A percentile compares a stretch with the other conserved stretches of the same genome.
Conservation (phyloP, 2,888 invertebrate species). For the Diplazon laetatorius region DNA sequence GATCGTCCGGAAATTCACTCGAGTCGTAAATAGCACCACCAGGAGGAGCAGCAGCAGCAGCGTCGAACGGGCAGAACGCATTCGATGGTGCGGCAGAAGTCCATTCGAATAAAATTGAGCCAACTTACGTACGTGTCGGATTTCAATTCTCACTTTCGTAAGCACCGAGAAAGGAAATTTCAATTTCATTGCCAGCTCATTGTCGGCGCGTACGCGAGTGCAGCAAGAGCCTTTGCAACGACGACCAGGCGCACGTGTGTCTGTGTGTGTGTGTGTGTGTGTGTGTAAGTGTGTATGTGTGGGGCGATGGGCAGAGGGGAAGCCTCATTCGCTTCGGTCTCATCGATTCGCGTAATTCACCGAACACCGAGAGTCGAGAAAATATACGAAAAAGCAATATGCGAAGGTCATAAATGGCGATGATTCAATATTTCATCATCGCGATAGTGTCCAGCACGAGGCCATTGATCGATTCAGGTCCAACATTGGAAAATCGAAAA, state of each 20-base stretch:
- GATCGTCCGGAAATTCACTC: constrained; percentile 11
- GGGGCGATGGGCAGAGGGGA: constrained; percentile 12
- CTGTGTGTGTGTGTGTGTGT: neutral
- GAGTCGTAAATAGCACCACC: constrained; percentile 14
- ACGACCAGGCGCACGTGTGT: neutral
- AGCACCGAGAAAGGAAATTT: constrained; percentile 44
- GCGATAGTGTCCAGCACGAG: neutral
- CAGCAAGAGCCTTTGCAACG: constrained; percentile 11
- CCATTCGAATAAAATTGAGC: constrained; percentile 37
- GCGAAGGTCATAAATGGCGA: neutral
- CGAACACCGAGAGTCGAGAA: neutral
- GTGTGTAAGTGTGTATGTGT: constrained; percentile 12
- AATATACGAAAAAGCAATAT: constrained; percentile 1
- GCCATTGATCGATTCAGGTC: neutral
- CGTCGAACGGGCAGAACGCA: constrained; percentile 21
- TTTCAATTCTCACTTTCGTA: constrained; percentile 34
- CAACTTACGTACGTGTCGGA: constrained; percentile 30
- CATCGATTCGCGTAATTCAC: neutral
- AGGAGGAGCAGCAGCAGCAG: neutral
- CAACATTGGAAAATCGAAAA: neutral
- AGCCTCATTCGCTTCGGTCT: constrained; percentile 1
- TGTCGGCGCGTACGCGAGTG: constrained; percentile 32
- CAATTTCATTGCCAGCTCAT: constrained; percentile 51
- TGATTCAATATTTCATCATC: neutral
- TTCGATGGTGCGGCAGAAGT: no score